These are phyloP conservation scores for Bembecia ichneumoniformis DNA, from an alignment of 2,888 invertebrate species.

Conservation along the genomic window DNA sequence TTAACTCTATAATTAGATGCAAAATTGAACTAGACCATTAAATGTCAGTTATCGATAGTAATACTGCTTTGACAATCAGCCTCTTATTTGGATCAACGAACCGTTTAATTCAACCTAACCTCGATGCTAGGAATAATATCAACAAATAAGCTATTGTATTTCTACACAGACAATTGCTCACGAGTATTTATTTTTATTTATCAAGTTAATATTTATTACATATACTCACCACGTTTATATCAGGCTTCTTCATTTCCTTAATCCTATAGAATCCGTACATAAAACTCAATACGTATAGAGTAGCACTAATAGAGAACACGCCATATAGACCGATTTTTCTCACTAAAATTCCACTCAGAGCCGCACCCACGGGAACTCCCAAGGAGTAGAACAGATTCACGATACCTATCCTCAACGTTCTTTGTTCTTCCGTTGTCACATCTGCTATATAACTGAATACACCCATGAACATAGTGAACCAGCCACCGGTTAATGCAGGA, in stretches of 20 bases:
- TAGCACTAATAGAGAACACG: constrained; percentile 83
- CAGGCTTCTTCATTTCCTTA: constrained; percentile 74
- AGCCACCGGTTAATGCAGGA: constrained; percentile 86
- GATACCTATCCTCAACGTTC: constrained; percentile 88
- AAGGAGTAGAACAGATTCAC: constrained; percentile 91
- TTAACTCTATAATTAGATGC: constrained; percentile 23
- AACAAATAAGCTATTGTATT: neutral
- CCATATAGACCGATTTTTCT: constrained; percentile 86
- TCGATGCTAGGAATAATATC: neutral
- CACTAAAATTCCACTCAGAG: constrained; percentile 85
- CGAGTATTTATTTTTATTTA: neutral
- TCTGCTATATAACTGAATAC: constrained; percentile 92
- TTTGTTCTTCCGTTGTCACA: constrained; percentile 85
- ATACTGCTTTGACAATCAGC: constrained; percentile 24
- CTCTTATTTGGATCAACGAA: constrained; percentile 35
- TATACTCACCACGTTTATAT: constrained; percentile 45
- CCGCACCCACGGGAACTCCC: constrained; percentile 91
- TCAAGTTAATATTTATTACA: neutral
- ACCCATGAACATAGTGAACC: constrained; percentile 93
- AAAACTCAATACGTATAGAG: constrained; percentile 81
- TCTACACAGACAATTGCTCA: neutral
- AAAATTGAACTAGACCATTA: constrained; percentile 23
- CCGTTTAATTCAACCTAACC: constrained; percentile 20
- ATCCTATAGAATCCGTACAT: constrained; percentile 81
- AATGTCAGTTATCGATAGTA: constrained; percentile 25